Evolutionary conservation across 2,888 invertebrate genomes (phyloP).

Genomic region (Leptopilina drosophilae): DNA sequence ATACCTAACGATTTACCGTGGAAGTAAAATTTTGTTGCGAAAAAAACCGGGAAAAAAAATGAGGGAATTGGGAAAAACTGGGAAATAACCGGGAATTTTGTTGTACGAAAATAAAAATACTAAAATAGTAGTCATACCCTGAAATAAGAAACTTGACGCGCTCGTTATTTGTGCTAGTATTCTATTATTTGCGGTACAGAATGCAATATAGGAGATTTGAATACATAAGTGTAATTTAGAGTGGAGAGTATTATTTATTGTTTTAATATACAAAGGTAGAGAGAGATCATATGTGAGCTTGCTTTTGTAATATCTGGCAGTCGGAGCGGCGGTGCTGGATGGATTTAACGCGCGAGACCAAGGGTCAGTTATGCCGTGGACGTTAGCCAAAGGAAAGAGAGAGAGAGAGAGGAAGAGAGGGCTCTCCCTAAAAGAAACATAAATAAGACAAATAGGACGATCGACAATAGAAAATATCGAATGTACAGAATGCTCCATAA

Average conservation of each 20-base stretch:
- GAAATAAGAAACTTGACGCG: too few relatives aligned
- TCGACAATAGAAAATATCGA: conserved; percentile 77
- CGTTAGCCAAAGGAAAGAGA: conserved; percentile 62
- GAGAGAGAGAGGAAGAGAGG: neutral
- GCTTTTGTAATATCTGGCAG: conserved; percentile 67
- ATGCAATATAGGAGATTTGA: conserved; percentile 10
- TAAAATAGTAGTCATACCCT: too few relatives aligned
- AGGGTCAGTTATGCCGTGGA: conserved; percentile 62
- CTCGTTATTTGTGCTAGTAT: too few relatives aligned
- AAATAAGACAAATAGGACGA: conserved; percentile 77
- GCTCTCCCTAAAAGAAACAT: conserved; percentile 73
- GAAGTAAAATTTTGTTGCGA: too few relatives aligned
- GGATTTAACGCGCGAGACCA: conserved; percentile 55
- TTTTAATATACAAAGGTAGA: conserved; percentile 53
- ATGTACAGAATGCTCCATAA: conserved; percentile 76
- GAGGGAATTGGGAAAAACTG: too few relatives aligned
- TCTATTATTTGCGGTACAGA: too few relatives aligned
- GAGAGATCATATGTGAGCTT: conserved; percentile 61
- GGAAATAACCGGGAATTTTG: too few relatives aligned
- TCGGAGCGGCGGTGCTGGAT: conserved; percentile 52
- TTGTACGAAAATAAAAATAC: too few relatives aligned
- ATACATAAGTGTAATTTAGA: conserved; percentile 20
- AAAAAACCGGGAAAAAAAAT: too few relatives aligned
- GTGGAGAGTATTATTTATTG: conserved; percentile 30
- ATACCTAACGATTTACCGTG: too few relatives aligned